These are phyloP conservation scores for Galeopterus variegatus DNA, from an alignment of 2,113 vertebrate species.

Conservation along the genomic window DNA sequence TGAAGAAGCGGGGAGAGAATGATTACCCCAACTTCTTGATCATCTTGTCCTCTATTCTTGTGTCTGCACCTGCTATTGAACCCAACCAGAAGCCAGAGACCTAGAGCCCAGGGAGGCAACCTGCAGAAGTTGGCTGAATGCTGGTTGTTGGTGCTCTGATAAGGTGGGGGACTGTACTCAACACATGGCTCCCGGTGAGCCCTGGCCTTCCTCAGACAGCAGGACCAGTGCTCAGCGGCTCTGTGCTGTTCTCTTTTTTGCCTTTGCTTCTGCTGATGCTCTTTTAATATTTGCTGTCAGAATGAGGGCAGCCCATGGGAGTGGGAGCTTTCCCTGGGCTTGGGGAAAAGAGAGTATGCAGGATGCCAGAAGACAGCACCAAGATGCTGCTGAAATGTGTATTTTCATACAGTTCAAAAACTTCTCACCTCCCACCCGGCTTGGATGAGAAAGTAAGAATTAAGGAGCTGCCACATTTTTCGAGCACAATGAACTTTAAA, in stretches of 20 bases:
- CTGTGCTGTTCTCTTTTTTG: neutral
- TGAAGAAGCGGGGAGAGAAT: neutral
- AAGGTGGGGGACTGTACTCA: neutral
- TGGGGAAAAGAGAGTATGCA: neutral
- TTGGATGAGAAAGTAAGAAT: conserved; percentile 77
- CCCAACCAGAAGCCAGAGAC: neutral
- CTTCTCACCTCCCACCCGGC: conserved; percentile 78
- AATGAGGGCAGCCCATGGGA: conserved; percentile 44
- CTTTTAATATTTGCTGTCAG: conserved; percentile 53
- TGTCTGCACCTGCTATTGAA: neutral
- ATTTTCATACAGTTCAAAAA: conserved; percentile 76
- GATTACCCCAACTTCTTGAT: neutral
- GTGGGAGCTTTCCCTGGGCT: neutral
- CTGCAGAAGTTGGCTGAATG: neutral
- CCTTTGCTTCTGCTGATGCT: conserved; percentile 32
- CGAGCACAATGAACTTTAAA: conserved; percentile 83
- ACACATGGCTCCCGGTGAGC: neutral
- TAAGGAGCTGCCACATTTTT: conserved; percentile 71
- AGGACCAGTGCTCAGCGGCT: neutral
- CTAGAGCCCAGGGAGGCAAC: neutral
- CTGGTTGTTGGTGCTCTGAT: neutral
- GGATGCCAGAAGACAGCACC: neutral
- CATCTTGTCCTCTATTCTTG: too few relatives aligned
- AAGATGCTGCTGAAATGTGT: neutral
- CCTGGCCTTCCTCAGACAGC: neutral